Evolutionary conservation across 1,140 invertebrate species (phyloP).

Genomic region (Metaphire vulgaris): DNA sequence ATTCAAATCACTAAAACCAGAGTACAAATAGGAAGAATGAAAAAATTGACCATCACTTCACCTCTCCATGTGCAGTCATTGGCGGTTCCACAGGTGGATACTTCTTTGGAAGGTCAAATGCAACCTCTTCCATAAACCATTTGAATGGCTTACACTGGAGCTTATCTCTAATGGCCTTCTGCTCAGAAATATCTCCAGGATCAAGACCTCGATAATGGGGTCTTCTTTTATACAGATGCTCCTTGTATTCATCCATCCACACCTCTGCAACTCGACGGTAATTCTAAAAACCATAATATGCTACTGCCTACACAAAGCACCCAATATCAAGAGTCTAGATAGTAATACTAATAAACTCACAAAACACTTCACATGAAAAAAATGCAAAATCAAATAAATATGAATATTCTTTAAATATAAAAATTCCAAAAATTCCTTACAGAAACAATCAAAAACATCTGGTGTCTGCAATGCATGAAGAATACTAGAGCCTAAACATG

Average conservation of each 20-base stretch:
- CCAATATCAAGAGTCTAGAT: too few species aligned
- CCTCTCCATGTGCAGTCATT: constrained; percentile 75
- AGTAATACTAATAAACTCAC: too few species aligned
- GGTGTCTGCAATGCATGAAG: too few species aligned
- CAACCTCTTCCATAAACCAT: constrained; percentile 91
- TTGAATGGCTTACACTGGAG: constrained; percentile 84
- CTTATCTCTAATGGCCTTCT: constrained; percentile 66
- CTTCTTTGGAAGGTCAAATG: constrained; percentile 79
- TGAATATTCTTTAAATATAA: too few species aligned
- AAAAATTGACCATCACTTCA: constrained; percentile 44
- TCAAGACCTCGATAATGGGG: constrained; percentile 65
- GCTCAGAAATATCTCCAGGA: constrained; percentile 70
- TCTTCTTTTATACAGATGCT: constrained; percentile 71
- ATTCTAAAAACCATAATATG: constrained; percentile 56
- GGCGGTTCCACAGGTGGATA: constrained; percentile 88
- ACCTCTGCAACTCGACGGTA: constrained; percentile 61
- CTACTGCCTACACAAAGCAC: too few species aligned
- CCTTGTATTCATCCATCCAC: constrained; percentile 78
- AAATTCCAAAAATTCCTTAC: too few species aligned
- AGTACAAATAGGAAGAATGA: constrained; percentile 13
- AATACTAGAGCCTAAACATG: too few species aligned
- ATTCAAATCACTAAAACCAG: constrained; percentile 21
- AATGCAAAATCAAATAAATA: too few species aligned
- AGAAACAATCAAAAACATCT: too few species aligned
- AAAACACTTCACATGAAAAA: too few species aligned